Conservation (phyloP, 2,888 invertebrate species). For the Pseudolycoriella hygida region DNA sequence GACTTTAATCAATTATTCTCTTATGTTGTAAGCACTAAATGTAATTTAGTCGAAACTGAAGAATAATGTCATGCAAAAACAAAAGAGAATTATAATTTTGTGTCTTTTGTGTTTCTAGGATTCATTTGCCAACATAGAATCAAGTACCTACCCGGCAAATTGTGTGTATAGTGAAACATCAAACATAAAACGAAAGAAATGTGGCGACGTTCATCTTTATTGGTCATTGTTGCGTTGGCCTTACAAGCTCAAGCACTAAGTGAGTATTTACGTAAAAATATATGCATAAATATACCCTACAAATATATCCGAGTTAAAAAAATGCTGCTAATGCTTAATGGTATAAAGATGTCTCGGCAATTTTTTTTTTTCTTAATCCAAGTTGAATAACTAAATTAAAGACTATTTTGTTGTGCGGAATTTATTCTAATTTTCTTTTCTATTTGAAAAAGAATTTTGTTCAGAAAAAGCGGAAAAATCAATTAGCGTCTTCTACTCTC, state of each 20-base stretch:
- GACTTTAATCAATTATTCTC: too few relatives aligned
- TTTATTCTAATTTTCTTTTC: background rate
- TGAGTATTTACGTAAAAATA: slow-evolving; percentile 16
- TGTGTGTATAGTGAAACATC: background rate
- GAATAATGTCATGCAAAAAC: too few relatives aligned
- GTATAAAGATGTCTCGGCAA: too few relatives aligned
- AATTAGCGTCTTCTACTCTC: slow-evolving; percentile 3
- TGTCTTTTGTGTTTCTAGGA: background rate
- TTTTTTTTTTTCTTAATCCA: too few relatives aligned
- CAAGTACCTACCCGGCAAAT: background rate
- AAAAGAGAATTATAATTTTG: too few relatives aligned
- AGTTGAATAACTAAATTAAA: background rate
- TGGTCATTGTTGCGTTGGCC: slow-evolving; percentile 24
- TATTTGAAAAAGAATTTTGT: background rate
- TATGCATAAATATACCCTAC: background rate
- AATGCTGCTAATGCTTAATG: too few relatives aligned
- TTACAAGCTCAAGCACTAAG: slow-evolving; percentile 22
- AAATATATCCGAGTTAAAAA: too few relatives aligned
- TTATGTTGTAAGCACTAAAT: too few relatives aligned
- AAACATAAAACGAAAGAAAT: slow-evolving; percentile 9
- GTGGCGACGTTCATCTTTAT: slow-evolving; percentile 25
- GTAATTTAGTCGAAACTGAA: too few relatives aligned
- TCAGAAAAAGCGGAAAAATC: background rate
- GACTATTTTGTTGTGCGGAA: background rate
- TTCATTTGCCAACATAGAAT: background rate